Evolutionary conservation across 53 echinoderm and acorn worm species (phyloP), one percentile per base, ranked within the genome.

Genomic region (Echinometra lucunter): DNA sequence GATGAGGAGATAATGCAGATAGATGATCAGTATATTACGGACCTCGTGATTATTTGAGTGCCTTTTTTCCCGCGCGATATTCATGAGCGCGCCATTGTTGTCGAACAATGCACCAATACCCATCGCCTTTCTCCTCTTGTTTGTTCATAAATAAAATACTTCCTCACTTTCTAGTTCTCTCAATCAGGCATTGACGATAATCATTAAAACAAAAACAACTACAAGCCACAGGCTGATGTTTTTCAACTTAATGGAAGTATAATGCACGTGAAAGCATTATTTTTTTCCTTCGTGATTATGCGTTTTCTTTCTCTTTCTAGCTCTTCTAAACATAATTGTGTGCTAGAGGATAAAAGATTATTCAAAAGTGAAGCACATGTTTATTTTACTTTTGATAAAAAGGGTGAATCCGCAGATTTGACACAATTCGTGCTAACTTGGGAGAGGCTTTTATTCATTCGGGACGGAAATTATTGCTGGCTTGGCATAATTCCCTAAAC

Each of bases 21-120:
- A 32, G 55, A 16, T 13, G 11, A 78, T n/a, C n/a, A n/a, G n/a
- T n/a, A n/a, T 38, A 78, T 38, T 16, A 42, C 40, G 78, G 78
- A 23, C 78, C 40, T 78, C 78, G 78, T 78, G 40, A 78, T 78
- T 40, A 78, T 78, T 78, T 78, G 78, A 78, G 78, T 78, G 78
- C 78, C 78, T 78, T 78, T 78, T 78, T 88, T 88, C 88, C 88
- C 40, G 60, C 90, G 60, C 37, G 63, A 90, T 90, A 90, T 90
- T 90, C 90, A 90, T 90, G 60, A 90, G 37, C 18, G 90, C 58
- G 90, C 58, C 10, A 58, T 90, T 90, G 63, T 90, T 40, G 35
- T 9, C 90, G 37, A 57, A 90, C 60, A 90, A 90, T 90, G 44
- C 90, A 60, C 25, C 90, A 90, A 60, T 90, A 25, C 90, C 37